Conservation (phyloP, 2,797 vertebrate species). For the Brachyalestes nurse region DNA sequence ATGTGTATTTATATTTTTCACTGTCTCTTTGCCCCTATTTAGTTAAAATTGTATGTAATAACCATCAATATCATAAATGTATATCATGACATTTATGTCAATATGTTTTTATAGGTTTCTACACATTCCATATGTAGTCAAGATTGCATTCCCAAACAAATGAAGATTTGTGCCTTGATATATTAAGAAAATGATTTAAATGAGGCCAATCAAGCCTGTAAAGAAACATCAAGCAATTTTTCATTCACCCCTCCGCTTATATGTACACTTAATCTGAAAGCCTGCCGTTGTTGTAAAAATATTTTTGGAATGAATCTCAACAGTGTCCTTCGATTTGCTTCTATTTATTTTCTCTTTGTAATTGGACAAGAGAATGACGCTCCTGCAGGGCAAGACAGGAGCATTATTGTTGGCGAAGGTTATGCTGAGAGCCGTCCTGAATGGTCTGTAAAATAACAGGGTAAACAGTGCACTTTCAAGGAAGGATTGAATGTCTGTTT, state of each 20-base stretch:
- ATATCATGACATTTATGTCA: not conserved
- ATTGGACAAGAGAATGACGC: constrained; percentile 75
- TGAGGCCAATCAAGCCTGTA: constrained; percentile 58
- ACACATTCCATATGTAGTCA: not conserved
- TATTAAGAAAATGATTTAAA: constrained; percentile 64
- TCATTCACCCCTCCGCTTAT: constrained; percentile 31
- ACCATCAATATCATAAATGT: no score
- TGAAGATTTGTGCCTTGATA: constrained; percentile 49
- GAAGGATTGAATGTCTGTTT: constrained; percentile 82
- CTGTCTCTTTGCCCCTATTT: not conserved
- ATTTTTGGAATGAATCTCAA: constrained; percentile 59
- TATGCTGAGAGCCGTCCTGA: constrained; percentile 73
- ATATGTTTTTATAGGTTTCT: not conserved
- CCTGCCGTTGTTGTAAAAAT: constrained; percentile 52
- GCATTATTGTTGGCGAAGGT: constrained; percentile 77
- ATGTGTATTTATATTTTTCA: not conserved
- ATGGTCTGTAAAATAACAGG: constrained; percentile 72
- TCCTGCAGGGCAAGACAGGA: constrained; percentile 69
- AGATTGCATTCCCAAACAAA: constrained; percentile 39
- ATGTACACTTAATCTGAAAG: constrained; percentile 56
- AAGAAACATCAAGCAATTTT: constrained; percentile 50
- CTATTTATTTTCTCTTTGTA: constrained; percentile 77
- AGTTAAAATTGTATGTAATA: not conserved
- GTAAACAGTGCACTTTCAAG: constrained; percentile 77
- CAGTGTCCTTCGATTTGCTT: constrained; percentile 49